These are phyloP conservation scores for Caenorhabditis panamensis DNA, from an alignment of 2,888 invertebrate genomes.

Conservation along the genomic window DNA sequence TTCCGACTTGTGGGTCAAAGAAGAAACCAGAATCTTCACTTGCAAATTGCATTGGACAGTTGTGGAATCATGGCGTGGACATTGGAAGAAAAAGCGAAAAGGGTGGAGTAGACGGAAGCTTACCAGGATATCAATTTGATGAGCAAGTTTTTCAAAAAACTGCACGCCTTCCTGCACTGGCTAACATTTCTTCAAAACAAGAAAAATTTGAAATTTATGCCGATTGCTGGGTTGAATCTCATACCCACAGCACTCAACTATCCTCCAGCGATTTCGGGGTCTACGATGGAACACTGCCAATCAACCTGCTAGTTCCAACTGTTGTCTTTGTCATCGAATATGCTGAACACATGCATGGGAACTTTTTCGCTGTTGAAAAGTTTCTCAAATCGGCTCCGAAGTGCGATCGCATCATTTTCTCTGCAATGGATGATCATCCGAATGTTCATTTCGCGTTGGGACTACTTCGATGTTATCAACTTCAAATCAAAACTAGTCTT, in stretches of 20 bases:
- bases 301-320: background rate
- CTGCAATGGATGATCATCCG: slow-evolving; percentile 14
- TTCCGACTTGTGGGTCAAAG: slow-evolving; percentile 63
- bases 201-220: slow-evolving; percentile 7
- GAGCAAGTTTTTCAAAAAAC: slow-evolving; percentile 19
- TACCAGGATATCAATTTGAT: slow-evolving; percentile 68
- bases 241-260: background rate
- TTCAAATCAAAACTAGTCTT: background rate
- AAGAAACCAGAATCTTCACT: slow-evolving; percentile 47
- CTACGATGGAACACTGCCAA: background rate
- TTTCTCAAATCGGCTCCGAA: background rate
- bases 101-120: slow-evolving; percentile 18
- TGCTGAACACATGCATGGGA: background rate
- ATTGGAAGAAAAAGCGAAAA: slow-evolving; percentile 11
- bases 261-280: background rate
- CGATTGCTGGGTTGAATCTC: background rate
- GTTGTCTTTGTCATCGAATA: background rate
- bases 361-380: slow-evolving; percentile 23
- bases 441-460: slow-evolving; percentile 29
- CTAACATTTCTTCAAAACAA: too few relatives aligned
- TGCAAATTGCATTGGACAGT: slow-evolving; percentile 51
- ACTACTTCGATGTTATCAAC: slow-evolving; percentile 38
- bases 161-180: too few relatives aligned
- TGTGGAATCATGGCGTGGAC: slow-evolving; percentile 68
- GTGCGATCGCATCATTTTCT: slow-evolving; percentile 7